Evolutionary conservation across 2,113 vertebrate genomes (phyloP).

Genomic region (Hippolais icterina): DNA sequence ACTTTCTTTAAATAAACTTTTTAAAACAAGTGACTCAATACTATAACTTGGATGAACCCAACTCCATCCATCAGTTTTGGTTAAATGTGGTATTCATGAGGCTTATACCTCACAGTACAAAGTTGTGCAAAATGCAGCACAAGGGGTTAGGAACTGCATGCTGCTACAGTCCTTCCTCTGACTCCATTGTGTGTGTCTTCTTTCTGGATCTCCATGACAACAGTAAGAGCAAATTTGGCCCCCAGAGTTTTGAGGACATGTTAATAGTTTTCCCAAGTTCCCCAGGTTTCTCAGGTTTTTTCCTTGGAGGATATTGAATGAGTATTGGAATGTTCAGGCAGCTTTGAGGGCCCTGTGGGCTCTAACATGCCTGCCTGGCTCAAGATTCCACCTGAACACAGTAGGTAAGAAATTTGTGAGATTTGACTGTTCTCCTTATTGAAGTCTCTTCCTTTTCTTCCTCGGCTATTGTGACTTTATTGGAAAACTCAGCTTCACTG

Average conservation of each 20-base stretch:
- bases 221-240: not conserved
- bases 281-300: not conserved
- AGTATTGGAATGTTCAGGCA: fast-evolving
- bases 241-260: not conserved
- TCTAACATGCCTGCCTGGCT: not conserved
- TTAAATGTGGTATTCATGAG: not conserved
- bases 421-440: not conserved
- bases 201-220: not conserved
- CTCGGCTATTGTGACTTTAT: not conserved
- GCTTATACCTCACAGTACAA: not conserved
- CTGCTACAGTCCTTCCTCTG: not conserved
- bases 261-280: not conserved
- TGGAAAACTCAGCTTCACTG: not conserved
- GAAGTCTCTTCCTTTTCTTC: not conserved
- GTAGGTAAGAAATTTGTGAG: not conserved
- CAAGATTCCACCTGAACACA: not conserved
- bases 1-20: slow-evolving; percentile 74
- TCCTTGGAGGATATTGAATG: not conserved
- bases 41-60: not conserved
- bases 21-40: not conserved
- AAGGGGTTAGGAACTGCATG: not conserved
- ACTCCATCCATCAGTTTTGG: not conserved
- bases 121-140: not conserved
- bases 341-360: not conserved
- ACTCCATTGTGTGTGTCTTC: not conserved